These are phyloP conservation scores for Coregonus ussuriensis DNA, from an alignment of 2,797 vertebrate genomes.

Conservation along the genomic window DNA sequence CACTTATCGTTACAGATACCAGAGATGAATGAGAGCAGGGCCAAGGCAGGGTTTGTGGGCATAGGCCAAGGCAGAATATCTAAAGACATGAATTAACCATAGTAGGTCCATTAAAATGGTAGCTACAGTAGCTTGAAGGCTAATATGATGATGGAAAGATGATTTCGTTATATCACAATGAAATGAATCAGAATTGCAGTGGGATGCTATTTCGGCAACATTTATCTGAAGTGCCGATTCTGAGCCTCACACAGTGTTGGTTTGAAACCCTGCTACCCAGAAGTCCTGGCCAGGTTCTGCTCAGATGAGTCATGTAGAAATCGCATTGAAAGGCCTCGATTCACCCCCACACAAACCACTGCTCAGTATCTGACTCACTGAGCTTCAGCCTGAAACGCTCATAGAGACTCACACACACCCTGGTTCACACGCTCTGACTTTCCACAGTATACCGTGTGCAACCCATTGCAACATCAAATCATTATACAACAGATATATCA, in stretches of 20 bases:
- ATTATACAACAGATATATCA: slow-evolving; percentile 35
- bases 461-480: slow-evolving; percentile 48
- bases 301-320: slow-evolving; percentile 70
- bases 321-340: slow-evolving; percentile 49
- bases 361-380: slow-evolving; percentile 55
- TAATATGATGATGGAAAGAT: not conserved
- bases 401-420: not conserved
- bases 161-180: not conserved
- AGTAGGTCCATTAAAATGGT: not conserved
- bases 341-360: slow-evolving; percentile 70
- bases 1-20: slow-evolving; percentile 50
- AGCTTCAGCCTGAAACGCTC: not conserved
- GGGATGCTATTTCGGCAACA: not conserved
- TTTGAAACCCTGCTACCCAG: slow-evolving; percentile 72
- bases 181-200: not conserved
- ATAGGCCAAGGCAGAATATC: slow-evolving; percentile 16
- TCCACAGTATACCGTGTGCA: slow-evolving; percentile 19
- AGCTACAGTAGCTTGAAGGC: not conserved
- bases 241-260: slow-evolving; percentile 71
- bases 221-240: slow-evolving; percentile 11
- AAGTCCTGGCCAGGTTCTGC: slow-evolving; percentile 71
- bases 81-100: slow-evolving; percentile 26
- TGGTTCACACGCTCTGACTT: slow-evolving; percentile 13
- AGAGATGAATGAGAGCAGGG: slow-evolving; percentile 34
- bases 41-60: slow-evolving; percentile 48